Evolutionary conservation across 1,140 invertebrate genomes (phyloP).

Genomic region (Nephila pilipes): DNA sequence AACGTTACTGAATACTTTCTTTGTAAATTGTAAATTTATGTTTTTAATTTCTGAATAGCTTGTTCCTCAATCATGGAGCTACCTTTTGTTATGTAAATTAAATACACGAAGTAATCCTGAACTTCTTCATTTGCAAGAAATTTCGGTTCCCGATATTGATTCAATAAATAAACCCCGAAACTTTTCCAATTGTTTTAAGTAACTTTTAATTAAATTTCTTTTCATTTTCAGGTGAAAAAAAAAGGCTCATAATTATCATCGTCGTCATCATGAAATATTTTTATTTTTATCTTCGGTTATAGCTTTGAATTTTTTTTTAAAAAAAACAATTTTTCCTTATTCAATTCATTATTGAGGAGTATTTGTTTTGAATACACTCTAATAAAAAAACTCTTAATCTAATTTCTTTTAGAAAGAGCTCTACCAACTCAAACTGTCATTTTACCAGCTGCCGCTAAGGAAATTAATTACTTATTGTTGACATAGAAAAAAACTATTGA

Average conservation of each 20-base stretch:
- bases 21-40: neutral
- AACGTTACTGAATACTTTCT: neutral
- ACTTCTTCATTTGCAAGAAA: neutral
- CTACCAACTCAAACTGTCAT: slow-evolving; percentile 45
- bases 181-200: slow-evolving; percentile 37
- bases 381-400: neutral
- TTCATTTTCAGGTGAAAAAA: neutral
- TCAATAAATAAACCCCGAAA: slow-evolving; percentile 15
- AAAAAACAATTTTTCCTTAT: neutral
- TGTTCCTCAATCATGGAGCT: neutral
- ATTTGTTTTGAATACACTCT: slow-evolving; percentile 2
- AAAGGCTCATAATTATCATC: neutral
- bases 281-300: slow-evolving; percentile 1
- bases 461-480: slow-evolving; percentile 73
- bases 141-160: neutral
- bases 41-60: neutral
- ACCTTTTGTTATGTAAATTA: neutral
- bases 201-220: slow-evolving; percentile 43
- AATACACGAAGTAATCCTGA: neutral
- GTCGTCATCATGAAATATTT: neutral
- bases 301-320: neutral
- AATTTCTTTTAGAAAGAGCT: neutral
- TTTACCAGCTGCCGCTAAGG: slow-evolving; percentile 44
- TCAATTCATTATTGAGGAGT: slow-evolving; percentile 22
- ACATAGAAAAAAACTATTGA: slow-evolving; percentile 59